A percentile compares a stretch with the other conserved stretches of the same genome.
phyloP scores from a whole-genome alignment of 2,888 invertebrate species.

The Drosophila engyochracea region DNA sequence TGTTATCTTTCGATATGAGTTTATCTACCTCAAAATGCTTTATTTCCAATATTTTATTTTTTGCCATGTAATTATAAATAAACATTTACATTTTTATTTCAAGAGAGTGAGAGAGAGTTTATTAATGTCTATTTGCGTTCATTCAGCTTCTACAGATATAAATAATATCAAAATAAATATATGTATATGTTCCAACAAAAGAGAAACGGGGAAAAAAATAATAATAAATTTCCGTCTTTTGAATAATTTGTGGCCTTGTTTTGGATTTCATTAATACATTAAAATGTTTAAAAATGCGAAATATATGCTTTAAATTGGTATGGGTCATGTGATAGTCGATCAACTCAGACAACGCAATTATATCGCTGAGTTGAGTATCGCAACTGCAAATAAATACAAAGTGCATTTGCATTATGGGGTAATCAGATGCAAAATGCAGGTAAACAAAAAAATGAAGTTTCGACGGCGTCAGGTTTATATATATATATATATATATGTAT shows the following conservation, averaged over 20 bases:
- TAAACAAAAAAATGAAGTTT: slow-evolving; percentile 9
- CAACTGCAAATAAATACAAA: slow-evolving; percentile 20
- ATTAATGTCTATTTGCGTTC: slow-evolving; percentile 47
- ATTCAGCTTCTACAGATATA: slow-evolving; percentile 60
- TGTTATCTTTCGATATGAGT: neutral
- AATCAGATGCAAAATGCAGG: slow-evolving; percentile 37
- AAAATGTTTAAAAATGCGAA: slow-evolving; percentile 34
- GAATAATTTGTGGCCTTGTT: neutral
- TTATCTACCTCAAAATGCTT: slow-evolving; percentile 2
- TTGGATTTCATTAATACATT: slow-evolving; percentile 35
- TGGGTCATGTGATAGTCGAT: neutral
- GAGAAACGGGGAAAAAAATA: slow-evolving; percentile 13
- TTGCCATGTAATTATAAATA: slow-evolving; percentile 4
- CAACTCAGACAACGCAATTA: neutral
- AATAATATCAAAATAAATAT: slow-evolving; percentile 27
- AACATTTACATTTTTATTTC: slow-evolving; percentile 2
- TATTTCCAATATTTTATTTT: slow-evolving; percentile 8
- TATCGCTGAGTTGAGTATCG: neutral
- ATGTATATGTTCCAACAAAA: slow-evolving; percentile 29
- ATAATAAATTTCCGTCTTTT: slow-evolving; percentile 23
- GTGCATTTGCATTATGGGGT: slow-evolving; percentile 43
- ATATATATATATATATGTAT: neutral
- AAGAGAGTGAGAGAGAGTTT: slow-evolving; percentile 15
- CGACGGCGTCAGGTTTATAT: slow-evolving; percentile 9
- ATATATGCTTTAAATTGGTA: slow-evolving; percentile 1